A percentile compares a stretch with the other conserved stretches of the same genome.
phyloP scores from a whole-genome alignment of 2,888 invertebrate species.

The Loripinus fragilis region DNA sequence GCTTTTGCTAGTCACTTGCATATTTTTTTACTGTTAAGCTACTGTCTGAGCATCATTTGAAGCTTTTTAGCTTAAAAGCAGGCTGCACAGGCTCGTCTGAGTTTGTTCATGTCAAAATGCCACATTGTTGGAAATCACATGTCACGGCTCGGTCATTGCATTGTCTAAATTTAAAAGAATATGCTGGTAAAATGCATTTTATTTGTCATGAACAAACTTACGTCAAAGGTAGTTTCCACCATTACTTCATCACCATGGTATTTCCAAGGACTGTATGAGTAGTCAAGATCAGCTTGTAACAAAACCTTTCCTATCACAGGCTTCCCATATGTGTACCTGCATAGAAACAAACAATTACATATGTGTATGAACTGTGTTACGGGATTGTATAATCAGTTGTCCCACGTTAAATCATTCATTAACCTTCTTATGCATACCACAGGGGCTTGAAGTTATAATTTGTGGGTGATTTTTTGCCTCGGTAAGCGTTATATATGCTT shows the following conservation, averaged over 20 bases:
- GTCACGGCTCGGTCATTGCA: no score
- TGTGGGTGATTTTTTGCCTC: no score
- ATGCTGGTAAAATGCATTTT: neutral
- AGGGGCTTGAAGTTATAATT: no score
- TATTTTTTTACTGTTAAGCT: neutral
- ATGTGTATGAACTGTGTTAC: neutral
- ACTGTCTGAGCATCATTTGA: neutral
- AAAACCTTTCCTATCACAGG: conserved; percentile 38
- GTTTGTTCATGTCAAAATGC: no score
- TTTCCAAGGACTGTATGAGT: conserved; percentile 35
- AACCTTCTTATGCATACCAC: neutral
- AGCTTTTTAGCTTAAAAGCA: neutral
- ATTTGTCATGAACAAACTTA: conserved; percentile 17
- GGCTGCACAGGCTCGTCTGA: neutral
- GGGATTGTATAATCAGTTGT: neutral
- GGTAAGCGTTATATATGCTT: no score
- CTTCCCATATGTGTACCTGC: conserved; percentile 84
- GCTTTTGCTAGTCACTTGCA: no score
- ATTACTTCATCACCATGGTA: conserved; percentile 48
- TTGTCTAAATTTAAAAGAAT: neutral
- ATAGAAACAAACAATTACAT: conserved; percentile 72
- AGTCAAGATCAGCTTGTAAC: conserved; percentile 38
- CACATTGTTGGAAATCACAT: no score
- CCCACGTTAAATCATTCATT: neutral
- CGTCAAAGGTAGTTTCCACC: conserved; percentile 51